Conservation (phyloP, 2,888 invertebrate species). For the Muschampia plurimacula region DNA sequence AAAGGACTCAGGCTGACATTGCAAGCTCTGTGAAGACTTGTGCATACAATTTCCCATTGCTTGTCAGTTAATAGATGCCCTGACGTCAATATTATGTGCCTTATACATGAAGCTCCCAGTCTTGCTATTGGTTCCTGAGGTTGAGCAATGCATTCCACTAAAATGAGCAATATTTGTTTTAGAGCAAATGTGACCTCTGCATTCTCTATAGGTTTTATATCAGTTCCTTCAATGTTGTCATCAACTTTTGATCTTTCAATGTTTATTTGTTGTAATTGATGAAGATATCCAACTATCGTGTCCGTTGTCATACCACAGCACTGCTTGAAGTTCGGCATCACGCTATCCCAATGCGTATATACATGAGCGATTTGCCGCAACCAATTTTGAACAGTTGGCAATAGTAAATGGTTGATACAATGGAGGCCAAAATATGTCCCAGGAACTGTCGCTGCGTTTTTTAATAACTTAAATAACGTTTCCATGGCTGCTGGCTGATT, state of each 20-base stretch:
- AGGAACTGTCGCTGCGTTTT: constrained; percentile 91
- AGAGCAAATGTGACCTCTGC: constrained; percentile 90
- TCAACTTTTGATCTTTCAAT: constrained; percentile 69
- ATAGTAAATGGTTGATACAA: constrained; percentile 95
- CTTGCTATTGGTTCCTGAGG: constrained; percentile 96
- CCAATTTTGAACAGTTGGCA: constrained; percentile 98
- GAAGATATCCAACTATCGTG: constrained; percentile 94
- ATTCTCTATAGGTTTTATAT: constrained; percentile 84
- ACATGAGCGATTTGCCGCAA: constrained; percentile 90
- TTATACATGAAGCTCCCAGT: constrained; percentile 96
- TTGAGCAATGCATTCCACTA: constrained; percentile 96
- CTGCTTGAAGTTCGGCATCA: constrained; percentile 97
- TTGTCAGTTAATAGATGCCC: constrained; percentile 92
- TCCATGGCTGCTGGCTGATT: constrained; percentile 95
- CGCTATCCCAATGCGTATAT: constrained; percentile 89
- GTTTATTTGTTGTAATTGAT: constrained; percentile 89
- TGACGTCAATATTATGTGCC: constrained; percentile 93
- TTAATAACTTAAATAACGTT: constrained; percentile 93
- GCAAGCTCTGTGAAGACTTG: constrained; percentile 93
- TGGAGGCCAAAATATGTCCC: constrained; percentile 96
- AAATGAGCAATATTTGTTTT: constrained; percentile 93
- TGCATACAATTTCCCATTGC: constrained; percentile 95
- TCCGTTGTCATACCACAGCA: constrained; percentile 97
- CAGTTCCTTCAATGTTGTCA: constrained; percentile 67
- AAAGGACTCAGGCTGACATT: constrained; percentile 95